Base-by-base conservation (phyloP, 2,113 vertebrate species). In the Oncorhynchus tshawytscha region DNA sequence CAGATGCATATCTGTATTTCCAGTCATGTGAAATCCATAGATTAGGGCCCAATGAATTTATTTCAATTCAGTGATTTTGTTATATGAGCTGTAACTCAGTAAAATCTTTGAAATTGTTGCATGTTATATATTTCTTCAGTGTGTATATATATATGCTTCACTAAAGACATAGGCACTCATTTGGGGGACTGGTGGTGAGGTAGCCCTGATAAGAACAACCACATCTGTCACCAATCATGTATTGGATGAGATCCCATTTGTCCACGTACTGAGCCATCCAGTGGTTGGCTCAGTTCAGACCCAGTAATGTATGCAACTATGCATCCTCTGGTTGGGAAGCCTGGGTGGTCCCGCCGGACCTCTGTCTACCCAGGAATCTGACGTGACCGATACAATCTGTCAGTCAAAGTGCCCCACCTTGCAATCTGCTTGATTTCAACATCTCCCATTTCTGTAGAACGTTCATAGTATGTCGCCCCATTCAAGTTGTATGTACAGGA, bases 181-280 rank as follows among this genome's bases (percentile, higher is more conserved):
- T 9, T 25, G 9, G 24, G 16, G 24, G 24, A 15, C 49, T 54
- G 8, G 71, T 49, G 51, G 59, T 3, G 7, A 51, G 48, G 79
- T 79, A 70, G 54, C 45, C 69, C 73, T 68, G 74, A 89, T 88
- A 85, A 85, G 88, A 75, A 54, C 22, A 31, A 45, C 60, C 75
- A 84, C 90, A 90, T 91, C 85, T 92, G 91, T 87, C 91, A 76
- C 74, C 77, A 76, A 85, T 91, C 82, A 78, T 24, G 15, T 68
- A 78, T 81, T 25, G 71, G 70, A 77, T 91, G 88, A 92, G 85
- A 84, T 91, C 88, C 27, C 29, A 91, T 84, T 83, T 71, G 79
- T 77, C 79, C 62, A 73, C 82, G 80, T 75, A 85, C 64, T 73
- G 69, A 68, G 64, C 78, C 12, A 60, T 83, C 78, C 48, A 73